Conservation (phyloP, 1,140 invertebrate species). For the Penaeus vannamei region DNA sequence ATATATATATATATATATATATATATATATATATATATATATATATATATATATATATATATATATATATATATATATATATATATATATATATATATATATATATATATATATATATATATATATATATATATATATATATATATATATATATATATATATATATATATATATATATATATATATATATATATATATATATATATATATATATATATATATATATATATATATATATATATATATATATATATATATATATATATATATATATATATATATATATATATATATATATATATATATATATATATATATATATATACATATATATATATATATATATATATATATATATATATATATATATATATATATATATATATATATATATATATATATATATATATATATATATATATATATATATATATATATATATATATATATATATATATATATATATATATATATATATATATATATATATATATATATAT, state of each 20-base stretch:
- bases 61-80: too few species aligned
- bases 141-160: too few species aligned
- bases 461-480: constrained; percentile 5
- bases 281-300: constrained; percentile 16
- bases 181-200: constrained; percentile 16
- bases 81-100: too few species aligned
- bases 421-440: not conserved
- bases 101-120: too few species aligned
- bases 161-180: constrained; percentile 16
- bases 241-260: constrained; percentile 6
- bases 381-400: constrained; percentile 6
- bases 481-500: constrained; percentile 16
- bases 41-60: too few species aligned
- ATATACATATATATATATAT: constrained; percentile 16
- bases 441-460: not conserved
- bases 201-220: constrained; percentile 16
- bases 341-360: constrained; percentile 6
- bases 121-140: too few species aligned
- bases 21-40: too few species aligned
- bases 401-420: constrained; percentile 6
- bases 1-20: too few species aligned
- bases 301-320: constrained; percentile 16
- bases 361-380: not conserved
- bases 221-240: constrained; percentile 16
- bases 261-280: constrained; percentile 16